Evolutionary conservation across 2,888 invertebrate species (phyloP).

Genomic region (Tiliacea citrago): DNA sequence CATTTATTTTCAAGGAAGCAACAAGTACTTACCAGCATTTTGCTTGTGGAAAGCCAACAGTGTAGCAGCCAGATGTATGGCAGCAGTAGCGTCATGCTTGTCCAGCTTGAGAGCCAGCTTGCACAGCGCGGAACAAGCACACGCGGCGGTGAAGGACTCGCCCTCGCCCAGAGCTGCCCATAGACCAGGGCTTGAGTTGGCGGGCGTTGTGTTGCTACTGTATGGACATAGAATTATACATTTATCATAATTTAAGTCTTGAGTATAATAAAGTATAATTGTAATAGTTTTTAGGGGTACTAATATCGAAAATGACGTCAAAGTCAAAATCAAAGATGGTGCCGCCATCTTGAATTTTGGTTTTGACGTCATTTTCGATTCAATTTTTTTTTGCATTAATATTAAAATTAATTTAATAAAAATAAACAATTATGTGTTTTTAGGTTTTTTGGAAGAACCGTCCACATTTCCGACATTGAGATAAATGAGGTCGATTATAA

Average conservation of each 20-base stretch:
- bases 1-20: too few relatives aligned
- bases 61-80: conserved; percentile 96
- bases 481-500: background rate
- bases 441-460: background rate
- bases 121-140: conserved; percentile 96
- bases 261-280: background rate
- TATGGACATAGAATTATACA: fast-evolving
- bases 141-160: conserved; percentile 98
- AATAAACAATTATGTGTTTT: too few relatives aligned
- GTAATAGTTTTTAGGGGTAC: background rate
- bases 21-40: conserved; percentile 62
- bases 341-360: background rate
- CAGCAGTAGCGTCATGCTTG: conserved; percentile 90
- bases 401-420: too few relatives aligned
- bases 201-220: conserved; percentile 21
- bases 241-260: background rate
- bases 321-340: background rate
- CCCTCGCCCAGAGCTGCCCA: conserved; percentile 97
- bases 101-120: conserved; percentile 94
- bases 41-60: conserved; percentile 91
- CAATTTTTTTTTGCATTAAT: background rate
- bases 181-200: conserved; percentile 87
- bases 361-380: background rate
- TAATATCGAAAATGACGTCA: background rate
- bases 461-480: background rate